Conservation (phyloP, 2,797 vertebrate genomes). For the Tokudaia muenninki region DNA sequence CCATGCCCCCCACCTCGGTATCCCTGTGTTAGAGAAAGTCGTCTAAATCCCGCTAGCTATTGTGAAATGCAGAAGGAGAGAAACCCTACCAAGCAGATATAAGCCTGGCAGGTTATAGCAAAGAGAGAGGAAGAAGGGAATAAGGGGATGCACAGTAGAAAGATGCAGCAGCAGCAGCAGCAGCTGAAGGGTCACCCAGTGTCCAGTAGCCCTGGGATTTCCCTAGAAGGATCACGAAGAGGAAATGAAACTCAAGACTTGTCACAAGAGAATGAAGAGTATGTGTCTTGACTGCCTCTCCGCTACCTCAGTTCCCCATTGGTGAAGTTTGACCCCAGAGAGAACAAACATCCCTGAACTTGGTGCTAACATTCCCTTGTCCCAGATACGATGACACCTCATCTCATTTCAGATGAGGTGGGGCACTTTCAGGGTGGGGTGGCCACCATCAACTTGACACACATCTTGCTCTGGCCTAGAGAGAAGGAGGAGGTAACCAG, state of each 20-base stretch:
- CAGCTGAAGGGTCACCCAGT: background rate
- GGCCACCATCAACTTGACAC: background rate
- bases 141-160: background rate
- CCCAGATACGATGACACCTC: background rate
- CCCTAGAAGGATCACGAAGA: background rate
- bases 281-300: background rate
- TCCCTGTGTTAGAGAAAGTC: background rate
- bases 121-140: background rate
- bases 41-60: no score
- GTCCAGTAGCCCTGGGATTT: background rate
- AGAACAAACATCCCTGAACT: background rate
- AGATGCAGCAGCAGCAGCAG: no score
- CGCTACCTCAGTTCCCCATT: background rate
- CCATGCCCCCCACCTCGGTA: background rate
- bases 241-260: background rate
- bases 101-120: background rate
- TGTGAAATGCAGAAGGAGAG: background rate
- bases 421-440: background rate
- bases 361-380: background rate
- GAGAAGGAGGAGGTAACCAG: background rate
- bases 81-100: background rate
- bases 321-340: background rate
- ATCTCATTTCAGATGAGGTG: background rate
- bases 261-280: background rate
- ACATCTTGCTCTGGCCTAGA: background rate